A percentile compares a stretch with the other conserved stretches of the same genome.
Conservation (phyloP, 2,113 vertebrate species). For the Corynorhinus townsendii region DNA sequence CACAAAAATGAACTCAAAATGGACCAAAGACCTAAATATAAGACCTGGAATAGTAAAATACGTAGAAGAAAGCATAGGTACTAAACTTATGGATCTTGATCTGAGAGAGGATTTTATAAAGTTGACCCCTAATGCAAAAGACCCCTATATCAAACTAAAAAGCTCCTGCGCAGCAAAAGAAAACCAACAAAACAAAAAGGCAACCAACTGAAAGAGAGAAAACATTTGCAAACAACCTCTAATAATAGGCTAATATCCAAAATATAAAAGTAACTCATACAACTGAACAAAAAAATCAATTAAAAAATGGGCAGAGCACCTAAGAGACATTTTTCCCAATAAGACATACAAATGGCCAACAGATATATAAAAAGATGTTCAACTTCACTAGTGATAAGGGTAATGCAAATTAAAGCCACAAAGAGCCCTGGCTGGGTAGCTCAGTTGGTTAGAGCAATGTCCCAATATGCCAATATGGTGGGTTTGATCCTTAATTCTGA, state of each 20-base stretch:
- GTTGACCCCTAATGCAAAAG: background rate
- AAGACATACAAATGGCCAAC: background rate
- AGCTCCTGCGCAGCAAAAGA: background rate
- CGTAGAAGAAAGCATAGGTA: background rate
- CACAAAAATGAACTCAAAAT: background rate
- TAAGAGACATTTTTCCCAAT: background rate
- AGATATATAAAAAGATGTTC: background rate
- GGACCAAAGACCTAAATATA: background rate
- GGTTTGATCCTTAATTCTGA: background rate
- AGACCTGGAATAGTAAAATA: background rate
- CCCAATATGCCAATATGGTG: background rate
- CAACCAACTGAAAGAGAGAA: background rate
- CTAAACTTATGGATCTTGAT: background rate
- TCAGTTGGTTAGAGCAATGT: background rate
- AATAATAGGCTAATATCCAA: background rate
- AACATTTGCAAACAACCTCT: background rate
- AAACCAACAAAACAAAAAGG: background rate
- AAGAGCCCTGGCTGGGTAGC: background rate
- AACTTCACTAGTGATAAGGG: background rate
- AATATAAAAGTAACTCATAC: background rate
- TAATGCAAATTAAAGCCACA: too few species aligned
- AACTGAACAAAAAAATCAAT: background rate
- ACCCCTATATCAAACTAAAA: background rate
- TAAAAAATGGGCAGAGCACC: background rate
- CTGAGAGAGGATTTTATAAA: background rate